A percentile compares a stretch with the other conserved stretches of the same genome.
These are phyloP conservation scores for Penaeus chinensis DNA, from an alignment of 1,140 invertebrate species.

Conservation along the genomic window DNA sequence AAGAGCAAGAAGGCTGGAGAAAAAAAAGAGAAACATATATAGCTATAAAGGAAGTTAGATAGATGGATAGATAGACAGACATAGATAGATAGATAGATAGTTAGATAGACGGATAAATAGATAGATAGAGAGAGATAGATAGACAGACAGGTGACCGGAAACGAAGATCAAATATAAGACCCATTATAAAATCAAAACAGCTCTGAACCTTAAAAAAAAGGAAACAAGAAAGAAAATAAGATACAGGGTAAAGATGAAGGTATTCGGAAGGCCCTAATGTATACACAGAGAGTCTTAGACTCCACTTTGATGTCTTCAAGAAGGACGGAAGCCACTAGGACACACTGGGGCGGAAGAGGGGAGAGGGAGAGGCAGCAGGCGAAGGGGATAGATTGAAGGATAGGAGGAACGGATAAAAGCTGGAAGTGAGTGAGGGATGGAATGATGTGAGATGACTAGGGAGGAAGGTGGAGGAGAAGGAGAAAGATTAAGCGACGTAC, in stretches of 20 bases:
- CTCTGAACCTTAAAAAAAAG: background rate
- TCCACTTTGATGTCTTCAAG: no score
- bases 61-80: slow-evolving; percentile 4
- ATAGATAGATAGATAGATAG: background rate
- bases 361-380: background rate
- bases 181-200: no score
- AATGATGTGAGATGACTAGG: no score
- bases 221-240: background rate
- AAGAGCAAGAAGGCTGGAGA: background rate
- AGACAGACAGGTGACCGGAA: no score
- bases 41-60: background rate
- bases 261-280: no score
- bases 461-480: background rate
- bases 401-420: background rate
- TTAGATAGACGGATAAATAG: no score
- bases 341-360: background rate
- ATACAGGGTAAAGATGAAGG: no score
- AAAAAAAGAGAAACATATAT: no score
- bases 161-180: no score
- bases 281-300: no score
- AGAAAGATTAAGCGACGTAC: background rate
- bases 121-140: no score
- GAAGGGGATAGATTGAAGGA: background rate
- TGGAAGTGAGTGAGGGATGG: background rate
- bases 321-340: background rate